A percentile compares a stretch with the other conserved stretches of the same genome.
These are phyloP conservation scores for Polydrusus pterygomalis DNA, from an alignment of 2,888 invertebrate genomes.

Conservation along the genomic window DNA sequence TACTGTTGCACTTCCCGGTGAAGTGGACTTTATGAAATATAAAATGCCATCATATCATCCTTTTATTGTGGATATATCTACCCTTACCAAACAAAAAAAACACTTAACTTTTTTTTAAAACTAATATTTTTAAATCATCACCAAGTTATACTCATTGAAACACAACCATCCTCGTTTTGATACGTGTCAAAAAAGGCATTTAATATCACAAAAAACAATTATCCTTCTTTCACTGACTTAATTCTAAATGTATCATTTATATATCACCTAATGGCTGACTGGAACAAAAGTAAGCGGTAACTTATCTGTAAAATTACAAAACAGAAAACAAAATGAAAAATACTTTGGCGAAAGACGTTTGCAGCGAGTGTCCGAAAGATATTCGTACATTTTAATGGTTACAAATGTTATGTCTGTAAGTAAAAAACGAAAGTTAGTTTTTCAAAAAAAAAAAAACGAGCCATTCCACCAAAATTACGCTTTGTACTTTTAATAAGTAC, in stretches of 20 bases:
- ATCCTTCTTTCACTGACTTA: slow-evolving; percentile 19
- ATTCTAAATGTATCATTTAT: slow-evolving; percentile 19
- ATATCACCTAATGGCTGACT: slow-evolving; percentile 35
- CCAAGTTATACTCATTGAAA: slow-evolving; percentile 20
- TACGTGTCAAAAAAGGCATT: slow-evolving; percentile 54
- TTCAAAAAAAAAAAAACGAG: too few relatives aligned
- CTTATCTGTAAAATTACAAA: slow-evolving; percentile 31
- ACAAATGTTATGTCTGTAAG: too few relatives aligned
- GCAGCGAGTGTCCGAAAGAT: too few relatives aligned
- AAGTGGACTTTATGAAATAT: too few relatives aligned
- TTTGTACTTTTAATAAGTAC: too few relatives aligned
- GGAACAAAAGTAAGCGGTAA: slow-evolving; percentile 47
- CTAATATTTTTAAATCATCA: slow-evolving; percentile 6
- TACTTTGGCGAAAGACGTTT: too few relatives aligned
- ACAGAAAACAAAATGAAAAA: not conserved
- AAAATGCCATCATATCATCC: too few relatives aligned
- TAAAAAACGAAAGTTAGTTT: too few relatives aligned
- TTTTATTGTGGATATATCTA: slow-evolving; percentile 1
- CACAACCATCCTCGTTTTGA: slow-evolving; percentile 52
- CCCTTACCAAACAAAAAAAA: not conserved
- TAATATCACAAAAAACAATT: slow-evolving; percentile 53
- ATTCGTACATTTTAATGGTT: too few relatives aligned
- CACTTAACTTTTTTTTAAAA: slow-evolving; percentile 13
- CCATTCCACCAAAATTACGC: too few relatives aligned
- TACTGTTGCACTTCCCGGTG: too few relatives aligned